phyloP scores from a whole-genome alignment of 2,797 vertebrate genomes.

The Diplodus puntazzo region DNA sequence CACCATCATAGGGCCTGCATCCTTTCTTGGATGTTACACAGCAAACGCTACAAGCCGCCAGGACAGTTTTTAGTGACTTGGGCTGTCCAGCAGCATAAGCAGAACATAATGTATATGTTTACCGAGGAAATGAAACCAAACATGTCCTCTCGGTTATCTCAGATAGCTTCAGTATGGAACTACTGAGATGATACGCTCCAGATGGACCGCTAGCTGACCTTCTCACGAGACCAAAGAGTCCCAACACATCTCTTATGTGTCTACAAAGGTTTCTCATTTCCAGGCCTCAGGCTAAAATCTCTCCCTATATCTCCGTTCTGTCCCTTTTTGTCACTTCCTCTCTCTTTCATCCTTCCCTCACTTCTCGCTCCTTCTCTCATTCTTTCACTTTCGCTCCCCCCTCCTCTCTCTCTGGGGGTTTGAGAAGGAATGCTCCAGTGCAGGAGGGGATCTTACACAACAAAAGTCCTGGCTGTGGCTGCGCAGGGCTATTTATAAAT shows the following conservation, averaged over 20 bases:
- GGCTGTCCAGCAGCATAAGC: slow-evolving; percentile 39
- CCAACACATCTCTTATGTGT: slow-evolving; percentile 43
- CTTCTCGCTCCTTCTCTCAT: slow-evolving; percentile 6
- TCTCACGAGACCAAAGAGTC: slow-evolving; percentile 31
- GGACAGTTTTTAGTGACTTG: slow-evolving; percentile 37
- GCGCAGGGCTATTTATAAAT: slow-evolving; percentile 81
- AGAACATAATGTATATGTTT: slow-evolving; percentile 45
- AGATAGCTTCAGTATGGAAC: slow-evolving; percentile 35
- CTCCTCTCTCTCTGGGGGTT: slow-evolving; percentile 59
- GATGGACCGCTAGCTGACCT: slow-evolving; percentile 59
- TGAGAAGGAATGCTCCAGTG: slow-evolving; percentile 69
- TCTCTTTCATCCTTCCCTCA: slow-evolving; percentile 19
- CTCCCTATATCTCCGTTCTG: slow-evolving; percentile 27
- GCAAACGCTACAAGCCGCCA: slow-evolving; percentile 34
- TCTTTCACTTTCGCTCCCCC: slow-evolving; percentile 14
- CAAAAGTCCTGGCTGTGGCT: slow-evolving; percentile 70
- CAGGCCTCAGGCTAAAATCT: slow-evolving; percentile 36
- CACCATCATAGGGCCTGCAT: slow-evolving; percentile 37
- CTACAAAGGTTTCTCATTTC: slow-evolving; percentile 42
- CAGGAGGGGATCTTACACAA: slow-evolving; percentile 78
- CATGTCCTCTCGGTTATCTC: slow-evolving; percentile 45
- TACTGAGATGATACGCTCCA: slow-evolving; percentile 49
- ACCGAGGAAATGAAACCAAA: slow-evolving; percentile 53
- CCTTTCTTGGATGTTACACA: slow-evolving; percentile 39
- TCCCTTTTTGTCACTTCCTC: slow-evolving; percentile 15